phyloP scores from a whole-genome alignment of 2,797 vertebrate genomes.

The Pseudochromis fuscus region DNA sequence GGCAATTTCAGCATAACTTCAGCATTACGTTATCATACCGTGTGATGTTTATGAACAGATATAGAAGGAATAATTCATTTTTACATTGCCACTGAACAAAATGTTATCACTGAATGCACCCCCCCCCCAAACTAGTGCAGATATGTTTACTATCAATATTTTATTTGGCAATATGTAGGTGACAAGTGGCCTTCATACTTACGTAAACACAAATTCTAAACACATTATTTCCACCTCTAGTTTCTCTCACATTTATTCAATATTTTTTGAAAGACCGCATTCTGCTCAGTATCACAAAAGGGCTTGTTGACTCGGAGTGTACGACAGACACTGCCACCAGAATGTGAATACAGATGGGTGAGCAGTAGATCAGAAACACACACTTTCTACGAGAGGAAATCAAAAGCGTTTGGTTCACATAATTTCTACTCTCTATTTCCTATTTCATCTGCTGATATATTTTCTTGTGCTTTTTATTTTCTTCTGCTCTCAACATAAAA shows the following conservation, averaged over 20 bases:
- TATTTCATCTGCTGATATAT: neutral
- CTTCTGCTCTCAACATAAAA: neutral
- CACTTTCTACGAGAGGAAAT: conserved; percentile 4
- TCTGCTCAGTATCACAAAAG: conserved; percentile 3
- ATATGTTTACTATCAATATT: neutral
- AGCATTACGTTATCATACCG: conserved; percentile 1
- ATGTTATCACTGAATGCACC: conserved; percentile 18
- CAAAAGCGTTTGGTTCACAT: neutral
- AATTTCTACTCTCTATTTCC: neutral
- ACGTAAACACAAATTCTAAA: neutral
- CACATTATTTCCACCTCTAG: neutral
- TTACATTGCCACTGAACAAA: conserved; percentile 6
- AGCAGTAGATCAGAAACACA: neutral
- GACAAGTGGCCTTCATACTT: neutral
- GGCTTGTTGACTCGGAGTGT: conserved; percentile 1
- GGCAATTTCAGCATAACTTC: too few species aligned
- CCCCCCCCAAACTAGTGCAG: neutral
- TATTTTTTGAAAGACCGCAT: neutral
- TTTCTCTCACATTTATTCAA: neutral
- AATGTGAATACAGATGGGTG: conserved; percentile 30
- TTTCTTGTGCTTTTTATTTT: neutral
- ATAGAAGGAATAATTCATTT: conserved; percentile 3
- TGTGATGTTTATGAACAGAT: neutral
- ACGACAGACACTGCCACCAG: conserved; percentile 22
- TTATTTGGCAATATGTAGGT: neutral